phyloP scores from a whole-genome alignment of 2,797 vertebrate species.

The Periparus ater region DNA sequence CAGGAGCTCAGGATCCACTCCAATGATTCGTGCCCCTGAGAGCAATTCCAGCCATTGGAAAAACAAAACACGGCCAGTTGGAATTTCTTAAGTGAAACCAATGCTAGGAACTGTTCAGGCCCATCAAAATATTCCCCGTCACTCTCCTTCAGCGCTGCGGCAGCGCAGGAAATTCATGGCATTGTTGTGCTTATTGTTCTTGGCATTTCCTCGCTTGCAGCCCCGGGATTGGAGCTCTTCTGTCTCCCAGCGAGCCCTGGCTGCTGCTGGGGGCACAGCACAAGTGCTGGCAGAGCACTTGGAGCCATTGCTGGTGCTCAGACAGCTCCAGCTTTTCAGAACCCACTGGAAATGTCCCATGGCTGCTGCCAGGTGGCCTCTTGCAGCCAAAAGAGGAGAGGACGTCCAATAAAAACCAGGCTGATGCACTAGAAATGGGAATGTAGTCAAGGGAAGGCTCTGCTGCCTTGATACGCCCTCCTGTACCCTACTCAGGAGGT shows the following conservation, averaged over 20 bases:
- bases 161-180: slow-evolving; percentile 1
- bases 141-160: not conserved
- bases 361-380: not conserved
- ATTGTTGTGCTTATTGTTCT: slow-evolving; percentile 30
- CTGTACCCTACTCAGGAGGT: not conserved
- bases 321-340: not conserved
- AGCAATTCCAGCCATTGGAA: not conserved
- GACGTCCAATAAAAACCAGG: not conserved
- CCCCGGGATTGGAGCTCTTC: not conserved
- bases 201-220: slow-evolving; percentile 38
- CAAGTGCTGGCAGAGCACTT: not conserved
- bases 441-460: not conserved
- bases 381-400: not conserved
- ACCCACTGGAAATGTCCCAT: not conserved
- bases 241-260: not conserved
- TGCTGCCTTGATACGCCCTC: not conserved
- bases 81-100: not conserved
- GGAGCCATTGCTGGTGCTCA: not conserved
- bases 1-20: not conserved
- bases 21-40: not conserved
- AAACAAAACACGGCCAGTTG: not conserved
- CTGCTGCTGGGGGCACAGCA: not conserved
- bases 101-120: not conserved
- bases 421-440: not conserved
- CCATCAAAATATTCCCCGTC: not conserved